Evolutionary conservation across 1,140 invertebrate species (phyloP).

Genomic region (Coenobita brevimanus): DNA sequence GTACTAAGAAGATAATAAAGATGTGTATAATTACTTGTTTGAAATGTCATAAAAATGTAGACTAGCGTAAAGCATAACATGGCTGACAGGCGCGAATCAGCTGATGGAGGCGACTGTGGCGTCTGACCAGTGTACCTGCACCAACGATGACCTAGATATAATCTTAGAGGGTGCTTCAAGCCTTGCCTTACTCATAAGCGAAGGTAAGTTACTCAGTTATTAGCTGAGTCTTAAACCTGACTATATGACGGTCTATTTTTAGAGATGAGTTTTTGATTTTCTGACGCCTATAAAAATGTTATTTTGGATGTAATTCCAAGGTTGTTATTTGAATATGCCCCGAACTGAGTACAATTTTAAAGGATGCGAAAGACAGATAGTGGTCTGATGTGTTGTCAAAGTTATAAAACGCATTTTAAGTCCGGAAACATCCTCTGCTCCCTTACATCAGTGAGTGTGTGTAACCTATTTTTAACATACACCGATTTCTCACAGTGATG

Average conservation of each 20-base stretch:
- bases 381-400: no score
- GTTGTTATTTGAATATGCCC: no score
- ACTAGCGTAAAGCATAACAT: slow-evolving; percentile 4
- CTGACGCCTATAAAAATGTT: not conserved
- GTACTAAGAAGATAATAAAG: not conserved
- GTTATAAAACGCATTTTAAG: no score
- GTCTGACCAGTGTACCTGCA: not conserved
- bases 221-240: no score
- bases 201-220: not conserved
- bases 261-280: not conserved
- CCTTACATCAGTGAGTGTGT: no score
- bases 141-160: slow-evolving; percentile 32
- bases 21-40: not conserved
- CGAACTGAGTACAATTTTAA: no score
- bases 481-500: no score
- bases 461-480: no score
- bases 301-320: no score
- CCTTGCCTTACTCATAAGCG: slow-evolving; percentile 35
- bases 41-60: no score
- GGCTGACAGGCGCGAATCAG: slow-evolving; percentile 34
- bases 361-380: no score
- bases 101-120: slow-evolving; percentile 18
- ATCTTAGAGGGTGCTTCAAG: slow-evolving; percentile 17
- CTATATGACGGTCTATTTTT: not conserved
- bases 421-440: no score